A percentile compares a stretch with the other conserved stretches of the same genome.
Evolutionary conservation across 2,797 vertebrate genomes (phyloP).

Genomic region (Aldrovandia affinis): DNA sequence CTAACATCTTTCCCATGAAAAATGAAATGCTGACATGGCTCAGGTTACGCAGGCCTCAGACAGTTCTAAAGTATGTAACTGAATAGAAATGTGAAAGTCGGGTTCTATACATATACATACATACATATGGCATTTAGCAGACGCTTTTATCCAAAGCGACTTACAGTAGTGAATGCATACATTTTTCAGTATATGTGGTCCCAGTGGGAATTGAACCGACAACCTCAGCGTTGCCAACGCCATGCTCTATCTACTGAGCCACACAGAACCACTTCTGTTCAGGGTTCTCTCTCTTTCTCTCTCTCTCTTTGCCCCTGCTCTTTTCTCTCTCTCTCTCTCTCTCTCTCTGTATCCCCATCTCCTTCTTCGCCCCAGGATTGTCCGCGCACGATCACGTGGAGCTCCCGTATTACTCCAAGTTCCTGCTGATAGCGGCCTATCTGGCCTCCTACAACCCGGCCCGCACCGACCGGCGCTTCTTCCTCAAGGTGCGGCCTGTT

Average conservation of each 20-base stretch:
- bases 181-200: no score
- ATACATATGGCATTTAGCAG: no score
- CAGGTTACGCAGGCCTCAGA: neutral
- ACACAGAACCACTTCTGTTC: no score
- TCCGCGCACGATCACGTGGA: slow-evolving; percentile 93
- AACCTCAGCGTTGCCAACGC: no score
- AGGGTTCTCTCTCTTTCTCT: no score
- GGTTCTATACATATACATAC: no score
- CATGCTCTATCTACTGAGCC: no score
- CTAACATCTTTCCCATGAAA: neutral
- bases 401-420: slow-evolving; percentile 97
- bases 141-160: no score
- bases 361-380: slow-evolving; percentile 56
- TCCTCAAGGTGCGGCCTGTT: slow-evolving; percentile 83
- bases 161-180: no score
- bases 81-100: neutral
- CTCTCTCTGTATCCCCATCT: neutral
- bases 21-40: neutral
- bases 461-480: slow-evolving; percentile 95
- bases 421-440: slow-evolving; percentile 94
- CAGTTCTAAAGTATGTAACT: neutral
- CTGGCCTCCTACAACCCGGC: slow-evolving; percentile 95
- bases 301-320: neutral
- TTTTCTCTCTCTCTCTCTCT: neutral
- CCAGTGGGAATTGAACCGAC: no score